Percentiles rank a stretch among this genome's conserved stretches.
Evolutionary conservation across 2,797 vertebrate species (phyloP).

Genomic region (Hozukius guyotensis): DNA sequence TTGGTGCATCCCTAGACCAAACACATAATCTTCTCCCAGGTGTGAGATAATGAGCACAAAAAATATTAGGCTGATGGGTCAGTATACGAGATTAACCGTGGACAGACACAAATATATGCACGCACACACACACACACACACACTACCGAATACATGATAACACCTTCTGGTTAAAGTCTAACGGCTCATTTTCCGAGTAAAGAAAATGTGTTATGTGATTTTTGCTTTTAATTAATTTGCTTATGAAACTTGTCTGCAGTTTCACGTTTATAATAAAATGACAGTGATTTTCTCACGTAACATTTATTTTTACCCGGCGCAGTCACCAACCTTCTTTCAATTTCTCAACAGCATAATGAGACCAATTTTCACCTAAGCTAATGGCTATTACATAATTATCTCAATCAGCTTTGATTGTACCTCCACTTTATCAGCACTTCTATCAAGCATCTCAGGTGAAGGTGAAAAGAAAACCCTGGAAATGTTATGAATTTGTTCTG

Average conservation of each 20-base stretch:
- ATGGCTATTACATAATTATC: conserved; percentile 63
- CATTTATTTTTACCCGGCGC: conserved; percentile 1
- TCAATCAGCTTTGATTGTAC: conserved; percentile 66
- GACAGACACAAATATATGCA: too few species aligned
- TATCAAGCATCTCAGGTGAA: conserved; percentile 29
- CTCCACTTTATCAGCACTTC: conserved; percentile 44
- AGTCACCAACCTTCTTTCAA: conserved; percentile 24
- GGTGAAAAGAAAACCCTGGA: conserved; percentile 20
- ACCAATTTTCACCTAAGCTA: conserved; percentile 45
- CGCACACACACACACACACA: too few species aligned
- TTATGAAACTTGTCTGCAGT: background rate
- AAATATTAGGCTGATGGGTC: too few species aligned
- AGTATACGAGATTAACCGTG: too few species aligned
- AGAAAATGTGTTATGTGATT: too few species aligned
- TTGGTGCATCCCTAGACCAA: too few species aligned
- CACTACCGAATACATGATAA: too few species aligned
- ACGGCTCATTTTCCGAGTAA: too few species aligned
- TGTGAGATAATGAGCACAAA: too few species aligned
- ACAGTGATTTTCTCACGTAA: background rate
- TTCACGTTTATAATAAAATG: background rate
- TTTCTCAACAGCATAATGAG: conserved; percentile 61
- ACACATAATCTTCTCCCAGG: too few species aligned
- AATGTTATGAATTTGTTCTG: background rate
- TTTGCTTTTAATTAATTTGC: background rate
- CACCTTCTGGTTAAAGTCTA: too few species aligned